Evolutionary conservation across 2,888 invertebrate genomes (phyloP), one percentile per base, ranked within the genome.

Genomic region (Sminthurinus aureus): DNA sequence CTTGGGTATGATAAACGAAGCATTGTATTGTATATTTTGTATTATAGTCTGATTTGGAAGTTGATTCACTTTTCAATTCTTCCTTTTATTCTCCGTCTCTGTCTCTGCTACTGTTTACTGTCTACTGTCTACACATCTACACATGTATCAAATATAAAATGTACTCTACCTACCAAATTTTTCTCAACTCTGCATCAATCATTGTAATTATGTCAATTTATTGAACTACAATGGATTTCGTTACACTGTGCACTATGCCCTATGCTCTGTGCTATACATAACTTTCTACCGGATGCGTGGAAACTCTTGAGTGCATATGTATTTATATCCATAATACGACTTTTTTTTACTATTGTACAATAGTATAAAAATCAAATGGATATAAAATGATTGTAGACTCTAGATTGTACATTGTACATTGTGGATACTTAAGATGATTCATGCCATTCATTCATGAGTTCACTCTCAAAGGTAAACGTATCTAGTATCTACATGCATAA

Each of bases 231-330:
- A 79, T 69, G 79, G 69, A 69, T 69, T 74, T 81, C 67, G 26
- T 58, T 58, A 58, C 58, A 58, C 15, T 58, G 6, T 38, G 38
- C 38, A 38, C 3, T 38, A 38, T n/a, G n/a, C n/a, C n/a, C 38
- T 38, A 38, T 38, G 38, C 38, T 38, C 38, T 38, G 38, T 38
- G 38, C 38, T 38, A 38, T 38, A 38, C 38, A 38, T 71, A 81
- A 81, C 81, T 81, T 81, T 81, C 81, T 81, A 81, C 81, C 81
- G 81, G 81, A 81, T 81, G 81, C 52, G 38, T 81, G 67, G 71
- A 58, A 58, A 18, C 58, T 15, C 58, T 58, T 58, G 18, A 67
- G 20, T 64, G 71, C 71, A 13, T 15, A 26, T 69, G 69, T 22
- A n/a, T n/a, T 22, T 69, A 9, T 22, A 20, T 22, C 11, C 69